A percentile compares a stretch with the other conserved stretches of the same genome.
phyloP scores from a whole-genome alignment of 2,888 invertebrate species.

The Drosophila borealis region DNA sequence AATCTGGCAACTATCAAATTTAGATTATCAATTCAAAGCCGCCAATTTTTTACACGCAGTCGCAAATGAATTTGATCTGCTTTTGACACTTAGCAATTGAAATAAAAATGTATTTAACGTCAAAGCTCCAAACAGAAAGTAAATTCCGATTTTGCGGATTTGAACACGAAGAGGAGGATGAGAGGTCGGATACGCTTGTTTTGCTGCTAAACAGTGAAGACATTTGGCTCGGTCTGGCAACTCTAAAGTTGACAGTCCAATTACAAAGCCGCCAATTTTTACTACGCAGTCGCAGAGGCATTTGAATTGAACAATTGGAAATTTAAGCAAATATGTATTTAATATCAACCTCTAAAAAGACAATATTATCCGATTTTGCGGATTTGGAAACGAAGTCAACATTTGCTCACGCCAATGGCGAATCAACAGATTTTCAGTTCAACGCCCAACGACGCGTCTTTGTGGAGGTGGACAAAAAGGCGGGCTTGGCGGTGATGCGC shows the following conservation, averaged over 20 bases:
- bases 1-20: conserved; percentile 1
- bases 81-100: background rate
- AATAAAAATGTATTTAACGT: conserved; percentile 79
- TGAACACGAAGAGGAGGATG: too few species aligned
- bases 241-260: background rate
- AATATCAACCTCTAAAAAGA: conserved; percentile 82
- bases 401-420: conserved; percentile 79
- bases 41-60: conserved; percentile 12
- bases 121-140: conserved; percentile 53
- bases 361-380: conserved; percentile 80
- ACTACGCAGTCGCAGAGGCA: background rate
- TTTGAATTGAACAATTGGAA: conserved; percentile 4
- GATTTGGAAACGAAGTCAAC: conserved; percentile 79
- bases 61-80: background rate
- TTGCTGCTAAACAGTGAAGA: background rate
- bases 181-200: too few species aligned
- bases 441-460: conserved; percentile 79
- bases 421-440: conserved; percentile 83
- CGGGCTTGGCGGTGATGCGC: conserved; percentile 82
- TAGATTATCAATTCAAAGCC: conserved; percentile 8
- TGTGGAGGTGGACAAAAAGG: conserved; percentile 82
- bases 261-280: conserved; percentile 21
- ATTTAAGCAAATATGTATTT: conserved; percentile 75
- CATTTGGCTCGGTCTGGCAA: conserved; percentile 22
- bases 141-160: too few species aligned